Base-by-base conservation (phyloP, 2,888 invertebrate genomes). In the Caradrina clavipalpis region DNA sequence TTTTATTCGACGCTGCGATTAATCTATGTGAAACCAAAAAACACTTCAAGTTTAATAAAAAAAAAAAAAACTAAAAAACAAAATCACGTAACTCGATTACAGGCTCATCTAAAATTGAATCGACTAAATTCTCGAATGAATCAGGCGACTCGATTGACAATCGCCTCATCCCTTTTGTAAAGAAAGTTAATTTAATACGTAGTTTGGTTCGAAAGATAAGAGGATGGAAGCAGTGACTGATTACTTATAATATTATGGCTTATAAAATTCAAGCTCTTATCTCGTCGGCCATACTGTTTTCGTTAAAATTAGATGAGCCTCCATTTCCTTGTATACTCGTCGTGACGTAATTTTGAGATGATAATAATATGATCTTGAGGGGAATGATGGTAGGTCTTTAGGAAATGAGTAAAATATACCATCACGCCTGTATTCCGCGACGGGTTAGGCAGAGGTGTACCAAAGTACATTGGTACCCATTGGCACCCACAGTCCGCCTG, bases 151-250 rank as follows among this genome's bases (percentile, higher is more conserved):
- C 45, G 58, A 71, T 77, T 68, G 61, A 62, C 71, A 80, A 69
- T 62, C 60, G 76, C 67, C 62, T 67, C 83, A 76, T 80, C 81
- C 64, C 70, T 71, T 71, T 72, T 79, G 70, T 73, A 70, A 76
- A 74, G 73, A 80, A 80, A 73, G 83, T 82, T 82, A 82, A 84
- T 82, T 82, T 84, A 82, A 84, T 82, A 73, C 80, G 69, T 69
- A 80, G 85, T 73, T 73, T 75, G 85, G 69, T 55, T 69, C 50
- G 31, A 50, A 45, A 69, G 82, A 83, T 83, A 83, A 82, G 72
- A 21, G 39, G 58, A 59, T 51, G 72, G 57, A 26, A 68, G 78
- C 73, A 76, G 50, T 82, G 83, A 83, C 78, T 85, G 83, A 83
- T 85, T 83, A 75, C 83, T 83, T 77, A 75, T 72, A 71, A 81